These are phyloP conservation scores for Sceloporus tristichus DNA, from an alignment of 2,113 vertebrate species.

Conservation along the genomic window DNA sequence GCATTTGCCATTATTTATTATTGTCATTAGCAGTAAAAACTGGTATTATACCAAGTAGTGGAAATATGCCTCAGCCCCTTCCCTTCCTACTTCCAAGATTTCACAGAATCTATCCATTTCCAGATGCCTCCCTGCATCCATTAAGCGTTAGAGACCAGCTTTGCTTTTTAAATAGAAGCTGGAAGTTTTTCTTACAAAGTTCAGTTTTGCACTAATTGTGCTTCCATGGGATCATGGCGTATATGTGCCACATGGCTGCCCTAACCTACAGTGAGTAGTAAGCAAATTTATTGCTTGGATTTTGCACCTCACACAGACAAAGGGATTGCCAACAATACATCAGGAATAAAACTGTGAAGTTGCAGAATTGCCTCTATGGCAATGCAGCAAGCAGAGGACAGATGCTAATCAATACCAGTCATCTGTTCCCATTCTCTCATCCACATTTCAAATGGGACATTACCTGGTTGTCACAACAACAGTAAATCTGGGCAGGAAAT, in stretches of 20 bases:
- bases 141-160: too few species aligned
- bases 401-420: not conserved
- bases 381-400: not conserved
- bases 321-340: not conserved
- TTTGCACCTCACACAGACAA: not conserved
- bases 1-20: not conserved
- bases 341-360: not conserved
- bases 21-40: not conserved
- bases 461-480: slow-evolving; percentile 72
- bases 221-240: not conserved
- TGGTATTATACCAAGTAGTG: not conserved
- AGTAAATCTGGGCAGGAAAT: slow-evolving; percentile 59
- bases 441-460: slow-evolving; percentile 15
- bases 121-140: not conserved
- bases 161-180: not conserved
- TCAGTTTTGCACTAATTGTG: not conserved
- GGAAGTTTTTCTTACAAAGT: not conserved
- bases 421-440: not conserved
- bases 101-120: not conserved
- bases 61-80: not conserved
- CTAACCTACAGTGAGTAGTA: not conserved
- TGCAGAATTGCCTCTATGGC: not conserved
- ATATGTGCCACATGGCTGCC: not conserved
- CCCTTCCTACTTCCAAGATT: not conserved
- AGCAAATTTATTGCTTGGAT: not conserved